Conservation (phyloP, 1,140 invertebrate genomes). For the Delia radicum region DNA sequence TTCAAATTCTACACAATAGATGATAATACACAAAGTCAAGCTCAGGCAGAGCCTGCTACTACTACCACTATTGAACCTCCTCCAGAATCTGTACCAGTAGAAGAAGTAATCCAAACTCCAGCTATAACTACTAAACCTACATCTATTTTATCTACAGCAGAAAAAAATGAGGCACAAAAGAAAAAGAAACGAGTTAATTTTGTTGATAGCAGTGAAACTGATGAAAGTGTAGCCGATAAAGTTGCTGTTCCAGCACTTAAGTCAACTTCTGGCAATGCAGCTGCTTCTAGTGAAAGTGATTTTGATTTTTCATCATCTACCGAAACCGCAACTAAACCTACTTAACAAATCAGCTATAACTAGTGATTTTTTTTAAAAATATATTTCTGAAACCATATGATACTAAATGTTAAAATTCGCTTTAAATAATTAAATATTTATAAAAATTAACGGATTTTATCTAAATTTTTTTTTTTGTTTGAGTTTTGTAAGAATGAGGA, state of each 20-base stretch:
- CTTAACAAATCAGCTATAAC: background rate
- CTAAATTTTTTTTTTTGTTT: no score
- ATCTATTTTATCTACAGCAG: slow-evolving; percentile 49
- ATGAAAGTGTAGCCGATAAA: slow-evolving; percentile 53
- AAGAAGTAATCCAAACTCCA: background rate
- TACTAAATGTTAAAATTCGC: background rate
- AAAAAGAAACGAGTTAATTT: slow-evolving; percentile 56
- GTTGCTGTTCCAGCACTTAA: slow-evolving; percentile 19
- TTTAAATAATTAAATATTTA: no score
- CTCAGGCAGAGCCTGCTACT: background rate
- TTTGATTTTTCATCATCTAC: slow-evolving; percentile 48
- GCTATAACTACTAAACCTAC: slow-evolving; percentile 40
- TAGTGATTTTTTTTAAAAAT: background rate
- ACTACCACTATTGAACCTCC: no score
- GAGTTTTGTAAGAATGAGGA: no score
- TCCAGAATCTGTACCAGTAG: background rate
- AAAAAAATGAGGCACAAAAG: slow-evolving; percentile 50
- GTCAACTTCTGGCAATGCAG: background rate
- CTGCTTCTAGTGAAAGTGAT: slow-evolving; percentile 43
- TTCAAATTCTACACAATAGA: slow-evolving; percentile 15
- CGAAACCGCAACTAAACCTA: background rate
- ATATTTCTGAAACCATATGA: background rate
- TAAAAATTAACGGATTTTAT: no score
- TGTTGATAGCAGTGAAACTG: slow-evolving; percentile 55
- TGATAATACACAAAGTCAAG: background rate